Evolutionary conservation across 2,113 vertebrate species (phyloP).

Genomic region (Australoheros scitulus): DNA sequence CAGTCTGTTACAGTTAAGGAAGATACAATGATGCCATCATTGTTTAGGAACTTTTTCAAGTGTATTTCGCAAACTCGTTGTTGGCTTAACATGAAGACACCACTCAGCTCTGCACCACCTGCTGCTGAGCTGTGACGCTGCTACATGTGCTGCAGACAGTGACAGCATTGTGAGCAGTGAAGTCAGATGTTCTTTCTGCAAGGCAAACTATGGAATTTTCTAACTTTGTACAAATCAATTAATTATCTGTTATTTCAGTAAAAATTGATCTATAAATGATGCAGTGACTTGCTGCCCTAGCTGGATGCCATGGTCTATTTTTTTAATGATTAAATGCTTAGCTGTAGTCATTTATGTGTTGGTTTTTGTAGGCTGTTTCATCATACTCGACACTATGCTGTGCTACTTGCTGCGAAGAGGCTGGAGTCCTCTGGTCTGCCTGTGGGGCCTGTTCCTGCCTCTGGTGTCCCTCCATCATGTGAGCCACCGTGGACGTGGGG

Average conservation of each 20-base stretch:
- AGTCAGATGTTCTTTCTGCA: no score
- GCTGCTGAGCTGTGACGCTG: no score
- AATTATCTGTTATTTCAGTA: no score
- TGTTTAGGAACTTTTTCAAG: not conserved
- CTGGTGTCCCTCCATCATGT: slow-evolving; percentile 27
- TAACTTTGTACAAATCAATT: not conserved
- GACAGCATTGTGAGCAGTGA: no score
- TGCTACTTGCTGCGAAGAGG: slow-evolving; percentile 34
- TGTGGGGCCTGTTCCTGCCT: slow-evolving; percentile 51
- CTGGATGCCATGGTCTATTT: not conserved
- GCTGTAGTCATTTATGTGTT: not conserved
- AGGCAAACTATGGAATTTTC: not conserved
- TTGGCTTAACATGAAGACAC: not conserved
- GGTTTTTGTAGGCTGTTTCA: slow-evolving; percentile 15
- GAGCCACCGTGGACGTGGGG: not conserved
- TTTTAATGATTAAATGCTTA: not conserved
- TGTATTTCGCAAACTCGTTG: not conserved
- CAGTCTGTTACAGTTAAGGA: not conserved
- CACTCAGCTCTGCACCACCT: no score
- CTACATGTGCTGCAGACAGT: no score
- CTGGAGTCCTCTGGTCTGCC: slow-evolving; percentile 48
- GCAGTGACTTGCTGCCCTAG: no score
- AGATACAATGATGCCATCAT: not conserved
- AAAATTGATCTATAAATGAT: no score
- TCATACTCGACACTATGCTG: slow-evolving; percentile 33